A percentile compares a stretch with the other conserved stretches of the same genome.
phyloP scores from a whole-genome alignment of 1,140 invertebrate species.

The Drosophila cardini region DNA sequence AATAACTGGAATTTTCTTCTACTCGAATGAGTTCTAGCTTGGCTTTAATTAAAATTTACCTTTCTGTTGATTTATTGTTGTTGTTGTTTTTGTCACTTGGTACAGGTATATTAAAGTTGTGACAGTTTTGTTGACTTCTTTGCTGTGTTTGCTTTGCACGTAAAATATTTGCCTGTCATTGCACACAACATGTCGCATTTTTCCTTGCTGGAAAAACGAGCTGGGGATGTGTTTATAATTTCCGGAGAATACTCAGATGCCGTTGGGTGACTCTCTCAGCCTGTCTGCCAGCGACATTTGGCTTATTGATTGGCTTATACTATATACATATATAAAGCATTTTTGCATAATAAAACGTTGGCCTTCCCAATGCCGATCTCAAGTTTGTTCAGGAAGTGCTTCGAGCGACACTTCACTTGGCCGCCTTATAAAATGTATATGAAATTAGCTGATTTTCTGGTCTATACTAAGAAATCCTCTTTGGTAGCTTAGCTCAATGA shows the following conservation, averaged over 20 bases:
- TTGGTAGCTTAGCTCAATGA: background rate
- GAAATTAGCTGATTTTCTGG: background rate
- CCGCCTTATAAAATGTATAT: background rate
- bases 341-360: constrained; percentile 29
- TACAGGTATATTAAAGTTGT: constrained; percentile 23
- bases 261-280: constrained; percentile 1
- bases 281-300: constrained; percentile 32
- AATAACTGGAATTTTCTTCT: background rate
- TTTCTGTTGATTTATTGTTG: background rate
- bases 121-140: constrained; percentile 11
- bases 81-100: constrained; percentile 10
- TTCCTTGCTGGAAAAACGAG: background rate
- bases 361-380: background rate
- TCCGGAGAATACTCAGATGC: constrained; percentile 27
- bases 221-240: constrained; percentile 71
- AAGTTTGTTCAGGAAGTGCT: background rate
- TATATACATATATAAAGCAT: no score
- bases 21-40: background rate
- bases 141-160: constrained; percentile 56
- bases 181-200: constrained; percentile 46
- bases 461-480: background rate
- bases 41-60: background rate
- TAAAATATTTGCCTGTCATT: constrained; percentile 80
- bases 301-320: constrained; percentile 44
- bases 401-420: constrained; percentile 4